Percentiles rank a stretch among this genome's conserved stretches.
Conservation (phyloP, 2,888 invertebrate species). For the Ellobium chinense region DNA sequence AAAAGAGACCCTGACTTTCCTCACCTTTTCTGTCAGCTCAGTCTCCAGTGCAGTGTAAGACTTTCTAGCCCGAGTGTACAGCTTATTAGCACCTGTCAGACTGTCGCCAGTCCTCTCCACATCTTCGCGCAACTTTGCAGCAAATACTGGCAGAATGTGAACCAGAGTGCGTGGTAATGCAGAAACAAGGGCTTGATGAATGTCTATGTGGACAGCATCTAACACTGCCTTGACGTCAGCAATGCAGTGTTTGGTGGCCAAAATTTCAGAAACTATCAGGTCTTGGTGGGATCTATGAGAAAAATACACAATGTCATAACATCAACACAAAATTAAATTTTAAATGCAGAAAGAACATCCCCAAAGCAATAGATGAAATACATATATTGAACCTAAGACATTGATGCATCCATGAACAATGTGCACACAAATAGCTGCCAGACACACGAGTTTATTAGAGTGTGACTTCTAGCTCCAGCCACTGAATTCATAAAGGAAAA, state of each 20-base stretch:
- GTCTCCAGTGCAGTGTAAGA: constrained; percentile 64
- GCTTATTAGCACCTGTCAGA: constrained; percentile 48
- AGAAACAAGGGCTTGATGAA: constrained; percentile 53
- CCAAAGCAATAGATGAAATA: too few relatives aligned
- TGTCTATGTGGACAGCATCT: constrained; percentile 46
- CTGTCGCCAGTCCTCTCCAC: constrained; percentile 53
- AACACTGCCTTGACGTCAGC: constrained; percentile 55
- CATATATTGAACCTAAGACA: too few relatives aligned
- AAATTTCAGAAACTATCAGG: constrained; percentile 64
- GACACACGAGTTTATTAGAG: too few relatives aligned
- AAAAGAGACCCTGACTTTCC: too few relatives aligned
- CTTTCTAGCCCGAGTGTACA: constrained; percentile 16
- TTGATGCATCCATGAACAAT: too few relatives aligned
- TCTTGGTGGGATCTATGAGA: constrained; percentile 46
- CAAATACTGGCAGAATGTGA: constrained; percentile 74
- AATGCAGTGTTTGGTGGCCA: constrained; percentile 57
- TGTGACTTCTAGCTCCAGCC: too few relatives aligned
- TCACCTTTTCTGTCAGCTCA: constrained; percentile 63
- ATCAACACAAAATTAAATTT: neutral
- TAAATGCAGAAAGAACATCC: too few relatives aligned
- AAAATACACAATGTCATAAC: neutral
- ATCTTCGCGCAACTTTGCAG: constrained; percentile 52
- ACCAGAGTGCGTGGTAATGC: constrained; percentile 67
- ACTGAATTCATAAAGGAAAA: too few relatives aligned
- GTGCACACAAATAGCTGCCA: too few relatives aligned